phyloP scores from a whole-genome alignment of 2,888 invertebrate species.

The Drosophila meridiana region DNA sequence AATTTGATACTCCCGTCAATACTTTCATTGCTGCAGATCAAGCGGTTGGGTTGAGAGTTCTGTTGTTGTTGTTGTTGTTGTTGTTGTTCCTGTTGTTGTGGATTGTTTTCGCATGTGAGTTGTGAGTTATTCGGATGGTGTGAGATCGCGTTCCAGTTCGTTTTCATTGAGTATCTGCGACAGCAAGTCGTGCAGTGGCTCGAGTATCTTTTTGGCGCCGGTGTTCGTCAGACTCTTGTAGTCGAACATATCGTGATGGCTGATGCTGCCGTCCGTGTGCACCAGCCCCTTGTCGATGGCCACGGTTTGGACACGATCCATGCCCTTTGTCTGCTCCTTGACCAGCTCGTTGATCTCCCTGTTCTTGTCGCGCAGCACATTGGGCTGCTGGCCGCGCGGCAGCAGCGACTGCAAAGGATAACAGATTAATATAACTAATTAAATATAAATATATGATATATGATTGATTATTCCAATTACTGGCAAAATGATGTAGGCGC shows the following conservation, averaged over 20 bases:
- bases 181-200: slow-evolving; percentile 92
- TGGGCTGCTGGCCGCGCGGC: slow-evolving; percentile 94
- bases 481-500: slow-evolving; percentile 93
- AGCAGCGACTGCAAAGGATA: slow-evolving; percentile 90
- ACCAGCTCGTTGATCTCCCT: slow-evolving; percentile 90
- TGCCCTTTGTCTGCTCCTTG: slow-evolving; percentile 87
- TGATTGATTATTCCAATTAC: slow-evolving; percentile 86
- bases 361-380: slow-evolving; percentile 92
- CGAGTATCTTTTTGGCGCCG: slow-evolving; percentile 94
- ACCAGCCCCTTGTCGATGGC: slow-evolving; percentile 92
- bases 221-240: slow-evolving; percentile 94
- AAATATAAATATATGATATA: neutral
- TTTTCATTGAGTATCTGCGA: slow-evolving; percentile 91
- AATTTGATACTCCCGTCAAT: slow-evolving; percentile 37
- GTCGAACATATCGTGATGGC: slow-evolving; percentile 96
- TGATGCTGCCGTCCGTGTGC: slow-evolving; percentile 92
- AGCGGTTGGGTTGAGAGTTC: slow-evolving; percentile 41
- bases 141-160: slow-evolving; percentile 90
- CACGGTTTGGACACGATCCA: slow-evolving; percentile 91
- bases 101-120: neutral
- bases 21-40: slow-evolving; percentile 50
- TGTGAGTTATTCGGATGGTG: slow-evolving; percentile 88
- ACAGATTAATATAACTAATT: neutral
- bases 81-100: neutral
- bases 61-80: slow-evolving; percentile 6